Base-by-base conservation (phyloP, 2,113 vertebrate species). In the Camelus bactrianus region DNA sequence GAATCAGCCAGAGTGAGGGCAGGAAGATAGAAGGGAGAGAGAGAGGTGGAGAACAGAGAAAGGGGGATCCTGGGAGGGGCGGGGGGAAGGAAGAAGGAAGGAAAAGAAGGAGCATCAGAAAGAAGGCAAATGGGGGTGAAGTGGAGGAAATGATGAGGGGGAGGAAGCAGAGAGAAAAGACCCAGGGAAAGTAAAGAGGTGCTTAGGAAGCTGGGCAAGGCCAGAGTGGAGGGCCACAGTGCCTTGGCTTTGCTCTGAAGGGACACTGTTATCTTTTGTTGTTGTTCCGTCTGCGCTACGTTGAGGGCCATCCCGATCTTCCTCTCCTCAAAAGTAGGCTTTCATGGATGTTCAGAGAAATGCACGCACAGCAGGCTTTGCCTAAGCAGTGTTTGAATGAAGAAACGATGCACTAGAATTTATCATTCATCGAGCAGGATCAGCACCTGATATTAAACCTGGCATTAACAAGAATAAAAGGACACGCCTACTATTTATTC, bases 201-300 rank as follows among this genome's bases (percentile, higher is more conserved):
- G 1, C 2, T 76, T 35, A 16, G 26, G 4, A 52, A 19, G 42
- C 0, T 7, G 4, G 28, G 5, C n/a, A 67, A n/a, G 13, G 65
- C 42, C 9, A 60, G n/a, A 75, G 22, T 2, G 5, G 5, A 28
- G 11, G 1, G 20, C 38, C 46, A 12, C 3, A 2, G 30, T 2
- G 1, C 5, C 14, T 4, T 9, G 13, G 16, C 4, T 73, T 73
- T 75, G 6, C 30, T 77, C 58, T 67, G 67, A 90, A 72, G 13
- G 10, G 7, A 38, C 6, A 22, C 4, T 26, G 3, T 7, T 80
- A 30, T 16, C 26, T 48, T 77, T 83, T 14, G 2, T 24, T 67
- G 5, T 32, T 72, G 54, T 16, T 42, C 28, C 46, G 50, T 50
- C 75, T 26, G 28, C 4, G 5, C 50, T 77, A 20, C 52, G 1